A percentile compares a stretch with the other conserved stretches of the same genome.
These are phyloP conservation scores for Diaperis boleti DNA, from an alignment of 2,888 invertebrate species.

Conservation along the genomic window DNA sequence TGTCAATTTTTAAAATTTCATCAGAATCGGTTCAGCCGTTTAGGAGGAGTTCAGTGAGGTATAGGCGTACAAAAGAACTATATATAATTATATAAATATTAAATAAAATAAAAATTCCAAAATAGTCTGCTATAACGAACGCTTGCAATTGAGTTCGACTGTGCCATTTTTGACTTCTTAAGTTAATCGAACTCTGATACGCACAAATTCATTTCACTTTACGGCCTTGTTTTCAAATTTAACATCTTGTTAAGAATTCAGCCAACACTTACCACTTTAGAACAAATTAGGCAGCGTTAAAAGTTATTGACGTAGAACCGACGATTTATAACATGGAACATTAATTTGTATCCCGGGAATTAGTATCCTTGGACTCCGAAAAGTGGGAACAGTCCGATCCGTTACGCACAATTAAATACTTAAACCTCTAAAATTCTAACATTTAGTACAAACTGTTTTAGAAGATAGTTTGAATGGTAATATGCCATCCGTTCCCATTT, in stretches of 20 bases:
- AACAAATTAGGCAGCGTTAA: constrained; percentile 30
- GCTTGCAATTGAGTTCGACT: too few species aligned
- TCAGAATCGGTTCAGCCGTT: too few species aligned
- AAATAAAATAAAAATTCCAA: too few species aligned
- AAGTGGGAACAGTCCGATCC: constrained; percentile 24
- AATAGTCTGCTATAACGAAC: too few species aligned
- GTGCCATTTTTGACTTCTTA: too few species aligned
- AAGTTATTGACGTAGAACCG: constrained; percentile 25
- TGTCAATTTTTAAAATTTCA: too few species aligned
- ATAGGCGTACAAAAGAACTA: too few species aligned
- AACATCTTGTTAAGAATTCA: constrained; percentile 14
- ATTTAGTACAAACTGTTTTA: constrained; percentile 27
- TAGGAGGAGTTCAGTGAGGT: too few species aligned
- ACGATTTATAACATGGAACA: constrained; percentile 34
- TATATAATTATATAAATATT: too few species aligned
- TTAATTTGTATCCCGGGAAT: constrained; percentile 29
- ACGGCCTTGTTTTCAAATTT: too few species aligned
- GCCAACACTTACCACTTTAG: constrained; percentile 16
- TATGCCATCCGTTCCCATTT: background rate
- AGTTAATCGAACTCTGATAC: too few species aligned
- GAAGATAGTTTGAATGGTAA: constrained; percentile 9
- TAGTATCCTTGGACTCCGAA: constrained; percentile 26
- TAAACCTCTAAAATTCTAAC: constrained; percentile 20
- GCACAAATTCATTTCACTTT: too few species aligned
- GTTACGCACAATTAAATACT: constrained; percentile 37